These are phyloP conservation scores for Podiceps cristatus DNA, from an alignment of 2,113 vertebrate genomes.

Conservation along the genomic window DNA sequence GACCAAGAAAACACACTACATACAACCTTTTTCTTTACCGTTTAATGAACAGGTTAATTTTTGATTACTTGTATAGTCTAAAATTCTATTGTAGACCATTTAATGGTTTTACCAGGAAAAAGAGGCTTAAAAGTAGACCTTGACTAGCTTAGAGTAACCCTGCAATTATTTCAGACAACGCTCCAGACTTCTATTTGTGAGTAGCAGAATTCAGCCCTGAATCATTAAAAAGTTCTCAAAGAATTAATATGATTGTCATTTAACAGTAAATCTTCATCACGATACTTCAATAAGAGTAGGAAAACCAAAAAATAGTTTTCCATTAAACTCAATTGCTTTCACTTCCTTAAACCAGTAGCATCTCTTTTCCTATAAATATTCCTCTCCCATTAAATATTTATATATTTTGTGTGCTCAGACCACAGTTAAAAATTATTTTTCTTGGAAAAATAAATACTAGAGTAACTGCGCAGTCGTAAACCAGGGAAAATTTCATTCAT, in stretches of 20 bases:
- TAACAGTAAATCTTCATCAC: neutral
- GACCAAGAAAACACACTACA: neutral
- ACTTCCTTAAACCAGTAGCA: neutral
- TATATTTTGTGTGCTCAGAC: neutral
- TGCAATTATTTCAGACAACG: neutral
- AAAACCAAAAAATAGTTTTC: neutral
- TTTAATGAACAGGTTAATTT: neutral
- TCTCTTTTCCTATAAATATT: neutral
- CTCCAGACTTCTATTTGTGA: neutral
- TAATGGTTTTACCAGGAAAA: neutral
- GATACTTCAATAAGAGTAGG: neutral
- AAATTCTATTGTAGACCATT: neutral
- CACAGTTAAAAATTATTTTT: neutral
- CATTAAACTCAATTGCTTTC: neutral
- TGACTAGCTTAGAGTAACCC: neutral
- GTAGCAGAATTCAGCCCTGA: neutral
- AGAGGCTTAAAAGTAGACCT: neutral
- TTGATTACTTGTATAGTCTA: neutral
- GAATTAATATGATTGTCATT: neutral
- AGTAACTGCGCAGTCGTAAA: neutral
- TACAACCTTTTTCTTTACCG: neutral
- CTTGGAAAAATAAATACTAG: neutral
- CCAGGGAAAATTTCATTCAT: neutral
- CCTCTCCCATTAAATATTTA: neutral
- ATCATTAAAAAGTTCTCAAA: neutral